Evolutionary conservation across 2,113 vertebrate species (phyloP).

Genomic region (Euleptes europaea): DNA sequence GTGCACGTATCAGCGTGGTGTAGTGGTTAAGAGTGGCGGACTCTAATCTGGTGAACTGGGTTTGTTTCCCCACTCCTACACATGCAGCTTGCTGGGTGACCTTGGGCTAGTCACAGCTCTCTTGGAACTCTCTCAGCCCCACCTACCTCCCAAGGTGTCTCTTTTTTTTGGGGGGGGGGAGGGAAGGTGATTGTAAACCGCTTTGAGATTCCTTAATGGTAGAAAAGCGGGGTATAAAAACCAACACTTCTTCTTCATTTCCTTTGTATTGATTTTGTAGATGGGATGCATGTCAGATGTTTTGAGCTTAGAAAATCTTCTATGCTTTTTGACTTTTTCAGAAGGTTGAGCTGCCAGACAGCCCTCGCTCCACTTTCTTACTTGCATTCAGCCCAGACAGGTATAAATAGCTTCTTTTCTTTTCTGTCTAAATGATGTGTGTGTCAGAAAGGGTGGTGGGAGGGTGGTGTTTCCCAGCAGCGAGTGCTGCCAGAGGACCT

Average conservation of each 20-base stretch:
- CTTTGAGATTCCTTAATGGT: no score
- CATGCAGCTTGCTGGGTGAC: no score
- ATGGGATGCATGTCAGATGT: conserved; percentile 28
- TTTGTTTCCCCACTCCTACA: no score
- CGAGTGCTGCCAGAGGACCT: neutral
- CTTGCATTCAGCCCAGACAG: conserved; percentile 98
- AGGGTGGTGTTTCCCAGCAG: conserved; percentile 1
- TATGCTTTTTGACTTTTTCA: conserved; percentile 75
- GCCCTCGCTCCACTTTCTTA: conserved; percentile 97
- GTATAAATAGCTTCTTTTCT: conserved; percentile 73
- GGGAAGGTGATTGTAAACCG: no score
- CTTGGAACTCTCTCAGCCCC: no score
- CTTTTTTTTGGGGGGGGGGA: no score
- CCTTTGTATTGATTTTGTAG: conserved; percentile 35
- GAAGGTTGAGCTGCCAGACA: conserved; percentile 99
- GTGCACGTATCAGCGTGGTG: conserved; percentile 5
- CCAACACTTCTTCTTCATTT: no score
- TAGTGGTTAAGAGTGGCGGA: no score
- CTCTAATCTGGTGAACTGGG: no score
- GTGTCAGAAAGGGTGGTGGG: conserved; percentile 28
- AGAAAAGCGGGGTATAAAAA: no score
- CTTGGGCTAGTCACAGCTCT: no score
- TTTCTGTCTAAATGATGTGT: conserved; percentile 49
- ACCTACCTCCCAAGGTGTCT: no score
- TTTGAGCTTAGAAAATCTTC: conserved; percentile 61